Evolutionary conservation across 2,888 invertebrate species (phyloP), one percentile per base, ranked within the genome.

Genomic region (Lepidochitona cinerea): DNA sequence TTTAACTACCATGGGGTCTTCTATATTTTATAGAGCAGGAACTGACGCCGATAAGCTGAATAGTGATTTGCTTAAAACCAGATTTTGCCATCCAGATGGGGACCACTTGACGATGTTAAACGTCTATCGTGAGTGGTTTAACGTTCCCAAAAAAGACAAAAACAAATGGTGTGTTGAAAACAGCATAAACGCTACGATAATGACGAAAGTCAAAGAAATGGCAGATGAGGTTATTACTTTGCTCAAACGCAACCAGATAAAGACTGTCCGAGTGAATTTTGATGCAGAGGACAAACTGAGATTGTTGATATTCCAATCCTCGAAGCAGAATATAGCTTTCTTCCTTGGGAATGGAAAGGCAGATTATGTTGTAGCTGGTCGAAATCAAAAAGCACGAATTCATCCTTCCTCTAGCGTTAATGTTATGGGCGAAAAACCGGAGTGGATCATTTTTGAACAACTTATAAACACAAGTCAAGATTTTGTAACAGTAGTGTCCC

Each of bases 121-220:
- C 37, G 85, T 87, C 0, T 88, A 82, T 76, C 80, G 83, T 68
- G 79, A 79, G 35, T 89, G 89, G 88, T 68, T 77, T 35, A 53
- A 73, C 12, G 69, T 84, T 26, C 79, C 80, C 7, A 84, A 84
- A 72, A 81, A 78, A 37, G 68, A 75, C 12, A 87, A 85, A 72
- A 81, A 81, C 5, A 79, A 79, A 35, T 90, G 89, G 88, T 89
- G 89, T 75, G 75, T 78, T 36, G 71, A 81, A n/a, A 89, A 91
- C 75, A 84, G 83, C 71, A 83, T 91, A 41, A 90, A 90, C 78
- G 87, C 83, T 14, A 89, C 87, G 79, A 78, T 86, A 4, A 83
- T 90, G 76, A 81, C 83, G 52, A 79, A 81, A 7, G 83, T 83
- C 5, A 74, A 81, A 35, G 86, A 86, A 18, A 78, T 71, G 35